Evolutionary conservation across 2,113 vertebrate genomes (phyloP).

Genomic region (Struthidea cinerea): DNA sequence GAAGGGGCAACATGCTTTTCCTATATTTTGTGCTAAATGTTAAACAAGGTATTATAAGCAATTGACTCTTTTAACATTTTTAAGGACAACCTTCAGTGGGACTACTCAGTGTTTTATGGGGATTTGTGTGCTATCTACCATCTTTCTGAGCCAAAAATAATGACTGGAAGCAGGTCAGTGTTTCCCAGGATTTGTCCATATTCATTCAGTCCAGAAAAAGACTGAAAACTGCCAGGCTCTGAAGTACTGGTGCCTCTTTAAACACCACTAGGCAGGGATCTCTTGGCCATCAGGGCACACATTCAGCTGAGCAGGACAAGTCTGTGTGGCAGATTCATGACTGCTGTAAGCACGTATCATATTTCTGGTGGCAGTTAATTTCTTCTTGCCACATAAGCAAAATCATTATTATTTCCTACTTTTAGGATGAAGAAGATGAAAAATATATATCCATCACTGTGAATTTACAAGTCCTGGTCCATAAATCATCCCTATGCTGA

Average conservation of each 20-base stretch:
- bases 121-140: neutral
- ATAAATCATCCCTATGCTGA: neutral
- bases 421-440: neutral
- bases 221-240: neutral
- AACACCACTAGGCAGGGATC: neutral
- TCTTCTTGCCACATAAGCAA: neutral
- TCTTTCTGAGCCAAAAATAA: neutral
- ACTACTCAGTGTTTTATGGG: neutral
- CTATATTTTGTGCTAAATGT: neutral
- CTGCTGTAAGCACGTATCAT: neutral
- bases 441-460: neutral
- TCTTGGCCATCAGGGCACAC: neutral
- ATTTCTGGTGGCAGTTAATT: conserved; percentile 4
- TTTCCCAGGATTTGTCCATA: neutral
- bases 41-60: neutral
- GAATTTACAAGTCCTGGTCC: neutral
- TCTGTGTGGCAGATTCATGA: neutral
- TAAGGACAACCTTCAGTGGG: neutral
- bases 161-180: neutral
- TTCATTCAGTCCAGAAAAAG: neutral
- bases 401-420: conserved; percentile 4
- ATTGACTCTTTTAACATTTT: neutral
- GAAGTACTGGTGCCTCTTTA: neutral
- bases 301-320: neutral
- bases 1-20: neutral